A percentile compares a stretch with the other conserved stretches of the same genome.
These are phyloP conservation scores for Hypanus sabinus DNA, from an alignment of 2,113 vertebrate genomes.

Conservation along the genomic window DNA sequence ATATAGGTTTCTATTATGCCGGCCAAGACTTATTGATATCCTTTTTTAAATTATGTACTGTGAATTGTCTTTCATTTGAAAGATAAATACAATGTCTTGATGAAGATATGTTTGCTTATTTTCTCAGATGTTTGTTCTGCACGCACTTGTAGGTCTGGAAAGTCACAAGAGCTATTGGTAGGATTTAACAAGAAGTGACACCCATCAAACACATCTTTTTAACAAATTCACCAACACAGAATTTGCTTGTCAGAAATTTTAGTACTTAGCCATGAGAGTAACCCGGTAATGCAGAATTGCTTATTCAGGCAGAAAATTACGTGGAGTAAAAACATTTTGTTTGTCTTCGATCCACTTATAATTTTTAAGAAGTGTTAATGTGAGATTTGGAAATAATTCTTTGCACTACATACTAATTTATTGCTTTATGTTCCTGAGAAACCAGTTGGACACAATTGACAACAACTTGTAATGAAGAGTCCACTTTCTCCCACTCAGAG, in stretches of 20 bases:
- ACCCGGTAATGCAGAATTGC: background rate
- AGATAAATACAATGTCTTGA: slow-evolving; percentile 36
- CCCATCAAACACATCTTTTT: background rate
- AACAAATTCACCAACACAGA: background rate
- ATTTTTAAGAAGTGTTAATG: background rate
- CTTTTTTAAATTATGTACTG: slow-evolving; percentile 36
- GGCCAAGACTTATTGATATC: slow-evolving; percentile 1
- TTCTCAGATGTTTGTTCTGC: slow-evolving; percentile 7
- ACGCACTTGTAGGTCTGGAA: background rate
- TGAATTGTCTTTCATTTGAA: slow-evolving; percentile 33
- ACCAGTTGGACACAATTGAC: background rate
- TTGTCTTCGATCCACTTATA: background rate
- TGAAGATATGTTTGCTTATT: slow-evolving; percentile 31
- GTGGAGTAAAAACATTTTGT: background rate
- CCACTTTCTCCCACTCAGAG: background rate
- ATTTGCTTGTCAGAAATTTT: background rate
- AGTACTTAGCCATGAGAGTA: background rate
- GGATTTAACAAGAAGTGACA: slow-evolving; percentile 13
- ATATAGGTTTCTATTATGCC: slow-evolving; percentile 31
- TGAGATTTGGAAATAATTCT: background rate
- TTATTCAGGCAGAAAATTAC: background rate
- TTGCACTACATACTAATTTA: background rate
- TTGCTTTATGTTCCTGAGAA: background rate
- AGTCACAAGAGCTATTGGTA: background rate
- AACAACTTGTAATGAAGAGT: background rate